Base-by-base conservation (phyloP, 2,113 vertebrate species). In the Chroicocephalus ridibundus region DNA sequence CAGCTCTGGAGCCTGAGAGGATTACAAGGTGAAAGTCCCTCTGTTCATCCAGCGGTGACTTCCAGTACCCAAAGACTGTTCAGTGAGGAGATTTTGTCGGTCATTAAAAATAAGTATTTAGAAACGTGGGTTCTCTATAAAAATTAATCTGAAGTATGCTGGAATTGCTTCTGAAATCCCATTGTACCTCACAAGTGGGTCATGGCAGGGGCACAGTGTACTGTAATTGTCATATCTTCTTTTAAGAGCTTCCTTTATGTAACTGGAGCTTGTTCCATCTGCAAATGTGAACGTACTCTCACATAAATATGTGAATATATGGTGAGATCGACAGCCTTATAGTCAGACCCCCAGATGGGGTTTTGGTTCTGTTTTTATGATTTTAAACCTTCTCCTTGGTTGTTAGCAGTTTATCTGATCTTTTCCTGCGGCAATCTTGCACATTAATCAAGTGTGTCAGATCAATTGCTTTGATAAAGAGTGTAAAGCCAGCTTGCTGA, bases 391-490 rank as follows among this genome's bases (percentile, higher is more conserved):
- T 81, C 9, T 55, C 8, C 74, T 82, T 78, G 34, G 46, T 78
- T 58, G 49, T 20, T 81, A 75, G 65, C 14, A 40, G 44, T 96
- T 94, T 82, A 38, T 94, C 58, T 93, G 47, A 82, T 66, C 49
- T 65, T 66, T 15, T 17, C 49, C 14, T 74, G 2, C 13, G 5
- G 70, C 34, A 51, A 25, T 91, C 72, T 81, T 77, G 58, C 1
- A 5, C 18, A 5, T 96, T 95, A 55, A 80, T 97, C 51, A 22
- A 58, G 55, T 10, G 7, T 70, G 61, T 68, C 64, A 88, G 72
- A 79, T 82, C n/a, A 40, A 51, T 86, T 96, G 92, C 38, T 93
- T 79, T 86, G 66, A 66, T 88, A 16, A 85, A n/a, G n/a, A 76
- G 21, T 75, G 17, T 78, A 86, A 91, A 94, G 31, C 70, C 61